Base-by-base conservation (phyloP, 1,140 invertebrate genomes). In the Papilio xuthus region DNA sequence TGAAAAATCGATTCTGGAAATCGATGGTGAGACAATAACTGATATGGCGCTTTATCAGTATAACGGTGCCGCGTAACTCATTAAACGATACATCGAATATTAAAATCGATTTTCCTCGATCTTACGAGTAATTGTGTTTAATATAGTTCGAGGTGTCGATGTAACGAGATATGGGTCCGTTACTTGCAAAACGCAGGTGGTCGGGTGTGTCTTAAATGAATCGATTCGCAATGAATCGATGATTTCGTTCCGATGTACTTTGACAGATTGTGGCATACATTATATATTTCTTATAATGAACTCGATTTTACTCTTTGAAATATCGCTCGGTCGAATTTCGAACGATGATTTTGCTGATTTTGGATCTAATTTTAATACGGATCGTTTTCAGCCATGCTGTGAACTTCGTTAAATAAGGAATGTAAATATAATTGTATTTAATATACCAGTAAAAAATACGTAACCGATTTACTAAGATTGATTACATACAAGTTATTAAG, bases 131-230 rank as follows among this genome's bases (percentile, higher is more conserved):
- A 90, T 88, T 86, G 85, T 90, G 82, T 80, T 78, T 82, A 84
- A 84, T 84, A 84, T 80, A 80, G 80, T 80, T 72, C 41, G 71
- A 91, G 86, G 90, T 90, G 89, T 90, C 87, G 86, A 91, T 89
- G 86, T 85, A 88, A 87, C 74, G 76, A 87, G 85, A 88, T 82
- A 85, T 82, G 81, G 84, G 82, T 81, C 84, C 86, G 84, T 91
- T 91, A 90, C 88, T 88, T 84, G 88, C 86, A 85, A 82, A 88
- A 86, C 85, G 85, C 83, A 86, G 88, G 89, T 91, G 89, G 90
- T 88, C 90, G 82, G 77, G 81, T 78, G 10, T 63, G 50, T 77
- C 72, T 82, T 85, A 80, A 81, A 81, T 88, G 83, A 84, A 89
- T 86, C 88, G 88, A 84, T 83, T 83, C 79, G 85, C 81, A 81